A percentile compares a stretch with the other conserved stretches of the same genome.
Conservation (phyloP, 2,113 vertebrate genomes). For the Girardinichthys multiradiatus region DNA sequence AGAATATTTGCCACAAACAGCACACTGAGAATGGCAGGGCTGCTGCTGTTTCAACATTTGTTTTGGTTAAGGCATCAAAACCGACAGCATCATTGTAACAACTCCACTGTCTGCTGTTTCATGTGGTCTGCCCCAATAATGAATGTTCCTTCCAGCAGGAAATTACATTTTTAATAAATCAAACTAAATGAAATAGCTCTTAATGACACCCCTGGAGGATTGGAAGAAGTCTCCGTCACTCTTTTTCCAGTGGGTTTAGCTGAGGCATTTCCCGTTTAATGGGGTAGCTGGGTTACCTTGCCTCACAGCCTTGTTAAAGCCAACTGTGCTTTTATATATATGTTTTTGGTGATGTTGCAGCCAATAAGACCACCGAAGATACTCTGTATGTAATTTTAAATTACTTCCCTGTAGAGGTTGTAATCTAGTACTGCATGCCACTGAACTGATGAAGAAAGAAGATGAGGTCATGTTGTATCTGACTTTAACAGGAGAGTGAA, state of each 20-base stretch:
- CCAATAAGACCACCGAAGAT: slow-evolving; percentile 46
- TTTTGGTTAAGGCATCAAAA: slow-evolving; percentile 46
- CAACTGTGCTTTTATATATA: slow-evolving; percentile 61
- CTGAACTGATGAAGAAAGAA: too few species aligned
- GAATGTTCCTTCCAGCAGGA: slow-evolving; percentile 59
- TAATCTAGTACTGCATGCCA: too few species aligned
- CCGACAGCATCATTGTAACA: slow-evolving; percentile 27
- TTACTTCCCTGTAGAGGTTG: slow-evolving; percentile 1
- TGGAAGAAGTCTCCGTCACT: slow-evolving; percentile 37
- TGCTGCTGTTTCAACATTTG: slow-evolving; percentile 20
- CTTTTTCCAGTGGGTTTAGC: slow-evolving; percentile 67
- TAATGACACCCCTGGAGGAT: slow-evolving; percentile 63
- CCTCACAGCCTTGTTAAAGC: slow-evolving; percentile 60
- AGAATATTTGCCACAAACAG: slow-evolving; percentile 50
- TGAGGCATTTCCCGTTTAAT: slow-evolving; percentile 67
- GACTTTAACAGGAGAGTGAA: too few species aligned
- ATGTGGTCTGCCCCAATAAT: slow-evolving; percentile 47
- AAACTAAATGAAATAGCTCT: slow-evolving; percentile 70
- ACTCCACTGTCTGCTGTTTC: slow-evolving; percentile 27
- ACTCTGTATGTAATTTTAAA: slow-evolving; percentile 32
- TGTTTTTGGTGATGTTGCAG: slow-evolving; percentile 56
- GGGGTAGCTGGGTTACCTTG: slow-evolving; percentile 57
- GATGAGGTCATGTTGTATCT: too few species aligned
- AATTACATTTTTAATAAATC: slow-evolving; percentile 59
- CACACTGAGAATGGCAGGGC: slow-evolving; percentile 19